These are phyloP conservation scores for Sinocyclocheilus grahami DNA, from an alignment of 2,113 vertebrate species.

Conservation along the genomic window DNA sequence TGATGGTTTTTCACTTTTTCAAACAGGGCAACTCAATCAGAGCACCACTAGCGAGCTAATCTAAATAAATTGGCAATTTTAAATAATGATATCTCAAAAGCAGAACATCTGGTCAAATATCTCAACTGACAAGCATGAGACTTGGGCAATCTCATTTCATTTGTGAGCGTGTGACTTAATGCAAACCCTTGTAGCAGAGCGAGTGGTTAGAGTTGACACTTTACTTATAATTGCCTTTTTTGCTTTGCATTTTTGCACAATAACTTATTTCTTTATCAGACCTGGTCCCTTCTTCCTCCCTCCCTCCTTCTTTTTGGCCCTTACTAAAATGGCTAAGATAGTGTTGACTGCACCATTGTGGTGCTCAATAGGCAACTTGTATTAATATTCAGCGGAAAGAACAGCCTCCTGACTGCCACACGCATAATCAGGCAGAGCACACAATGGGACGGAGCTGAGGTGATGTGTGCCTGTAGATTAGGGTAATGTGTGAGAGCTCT, in stretches of 20 bases:
- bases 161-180: neutral
- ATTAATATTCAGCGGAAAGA: constrained; percentile 54
- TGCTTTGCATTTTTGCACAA: neutral
- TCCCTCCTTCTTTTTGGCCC: constrained; percentile 31
- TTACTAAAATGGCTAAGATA: constrained; percentile 60
- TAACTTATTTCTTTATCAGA: neutral
- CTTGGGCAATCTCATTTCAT: neutral
- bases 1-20: neutral
- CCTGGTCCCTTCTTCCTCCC: constrained; percentile 10
- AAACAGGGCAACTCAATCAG: neutral
- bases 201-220: neutral
- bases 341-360: constrained; percentile 39
- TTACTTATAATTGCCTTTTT: constrained; percentile 42
- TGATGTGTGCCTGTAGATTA: constrained; percentile 39
- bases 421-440: constrained; percentile 48
- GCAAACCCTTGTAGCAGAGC: neutral
- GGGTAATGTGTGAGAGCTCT: neutral
- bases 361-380: constrained; percentile 44
- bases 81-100: constrained; percentile 15
- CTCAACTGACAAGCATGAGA: neutral
- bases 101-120: neutral
- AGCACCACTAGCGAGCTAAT: neutral
- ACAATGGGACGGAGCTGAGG: constrained; percentile 28
- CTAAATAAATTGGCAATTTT: neutral
- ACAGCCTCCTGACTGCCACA: constrained; percentile 25